These are phyloP conservation scores for Epizoanthus rinbou DNA, from an alignment of 92 coral and sea anemone species.

Conservation along the genomic window DNA sequence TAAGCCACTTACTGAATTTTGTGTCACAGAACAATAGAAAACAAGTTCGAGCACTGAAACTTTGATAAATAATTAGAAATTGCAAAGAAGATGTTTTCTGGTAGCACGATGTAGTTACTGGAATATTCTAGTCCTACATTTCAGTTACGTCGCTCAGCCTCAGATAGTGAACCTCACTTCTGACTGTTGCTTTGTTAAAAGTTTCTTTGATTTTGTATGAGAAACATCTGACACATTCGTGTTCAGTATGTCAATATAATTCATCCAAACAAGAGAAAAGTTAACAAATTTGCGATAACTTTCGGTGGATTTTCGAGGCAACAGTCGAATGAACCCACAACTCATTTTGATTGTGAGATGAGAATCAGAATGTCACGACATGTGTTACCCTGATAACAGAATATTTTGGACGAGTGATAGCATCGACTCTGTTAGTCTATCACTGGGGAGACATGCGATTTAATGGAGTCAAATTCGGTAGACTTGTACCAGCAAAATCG, in stretches of 20 bases:
- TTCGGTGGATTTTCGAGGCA: background rate
- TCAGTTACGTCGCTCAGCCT: constrained; percentile 20
- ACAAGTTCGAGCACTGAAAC: background rate
- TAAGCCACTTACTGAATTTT: constrained; percentile 10
- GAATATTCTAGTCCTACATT: constrained; percentile 11
- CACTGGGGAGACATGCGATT: constrained; percentile 12
- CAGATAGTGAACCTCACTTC: constrained; percentile 19
- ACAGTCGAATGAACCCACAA: constrained; percentile 21
- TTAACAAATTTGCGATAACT: no score
- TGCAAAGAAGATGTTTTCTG: constrained; percentile 16
- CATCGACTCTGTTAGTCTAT: constrained; percentile 1
- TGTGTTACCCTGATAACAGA: constrained; percentile 21
- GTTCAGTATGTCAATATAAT: constrained; percentile 16
- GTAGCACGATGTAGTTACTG: constrained; percentile 9
- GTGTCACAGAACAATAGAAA: constrained; percentile 17
- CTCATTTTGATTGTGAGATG: constrained; percentile 11
- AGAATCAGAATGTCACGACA: constrained; percentile 16
- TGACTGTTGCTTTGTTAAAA: constrained; percentile 17
- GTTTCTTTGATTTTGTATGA: constrained; percentile 12
- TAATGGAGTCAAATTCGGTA: constrained; percentile 14
- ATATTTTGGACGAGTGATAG: constrained; percentile 21
- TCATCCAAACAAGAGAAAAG: constrained; percentile 7
- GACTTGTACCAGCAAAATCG: constrained; percentile 17
- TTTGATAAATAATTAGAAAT: constrained; percentile 11
- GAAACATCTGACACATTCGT: constrained; percentile 23